phyloP scores from a whole-genome alignment of 2,113 vertebrate genomes.

The Vicugna pacos region DNA sequence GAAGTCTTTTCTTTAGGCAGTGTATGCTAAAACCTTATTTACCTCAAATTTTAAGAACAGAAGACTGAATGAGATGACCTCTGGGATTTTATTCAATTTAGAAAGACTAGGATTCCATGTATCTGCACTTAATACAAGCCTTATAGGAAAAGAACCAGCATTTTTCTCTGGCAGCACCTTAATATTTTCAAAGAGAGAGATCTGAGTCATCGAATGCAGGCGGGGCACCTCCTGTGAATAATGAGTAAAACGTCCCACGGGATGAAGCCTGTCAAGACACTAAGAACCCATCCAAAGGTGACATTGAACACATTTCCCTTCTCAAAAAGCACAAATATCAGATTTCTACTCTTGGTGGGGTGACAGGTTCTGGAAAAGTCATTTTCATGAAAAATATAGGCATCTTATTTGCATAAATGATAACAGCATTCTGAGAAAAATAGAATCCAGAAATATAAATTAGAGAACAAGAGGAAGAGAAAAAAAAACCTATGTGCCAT shows the following conservation, averaged over 20 bases:
- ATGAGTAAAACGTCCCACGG: background rate
- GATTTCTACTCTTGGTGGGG: constrained; percentile 38
- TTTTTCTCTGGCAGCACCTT: constrained; percentile 12
- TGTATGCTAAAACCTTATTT: background rate
- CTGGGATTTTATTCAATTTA: constrained; percentile 17
- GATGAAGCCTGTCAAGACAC: constrained; percentile 30
- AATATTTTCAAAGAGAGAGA: constrained; percentile 16
- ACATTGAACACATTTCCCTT: background rate
- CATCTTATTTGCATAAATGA: constrained; percentile 59
- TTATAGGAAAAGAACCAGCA: background rate
- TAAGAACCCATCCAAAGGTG: constrained; percentile 5
- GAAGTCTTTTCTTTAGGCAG: background rate
- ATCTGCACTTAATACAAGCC: background rate
- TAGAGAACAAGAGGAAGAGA: background rate
- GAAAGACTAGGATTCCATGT: background rate
- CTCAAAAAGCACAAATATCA: constrained; percentile 54
- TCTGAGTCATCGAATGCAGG: constrained; percentile 14
- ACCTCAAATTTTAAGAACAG: constrained; percentile 42
- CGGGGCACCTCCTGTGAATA: background rate
- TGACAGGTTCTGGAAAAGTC: constrained; percentile 62
- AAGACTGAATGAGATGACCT: background rate
- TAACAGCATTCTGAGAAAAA: constrained; percentile 55
- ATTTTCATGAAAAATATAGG: constrained; percentile 62
- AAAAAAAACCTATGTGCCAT: background rate
- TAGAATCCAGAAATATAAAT: constrained; percentile 75